Base-by-base conservation (phyloP, 2,888 invertebrate genomes). In the Malthinus flaveolus region DNA sequence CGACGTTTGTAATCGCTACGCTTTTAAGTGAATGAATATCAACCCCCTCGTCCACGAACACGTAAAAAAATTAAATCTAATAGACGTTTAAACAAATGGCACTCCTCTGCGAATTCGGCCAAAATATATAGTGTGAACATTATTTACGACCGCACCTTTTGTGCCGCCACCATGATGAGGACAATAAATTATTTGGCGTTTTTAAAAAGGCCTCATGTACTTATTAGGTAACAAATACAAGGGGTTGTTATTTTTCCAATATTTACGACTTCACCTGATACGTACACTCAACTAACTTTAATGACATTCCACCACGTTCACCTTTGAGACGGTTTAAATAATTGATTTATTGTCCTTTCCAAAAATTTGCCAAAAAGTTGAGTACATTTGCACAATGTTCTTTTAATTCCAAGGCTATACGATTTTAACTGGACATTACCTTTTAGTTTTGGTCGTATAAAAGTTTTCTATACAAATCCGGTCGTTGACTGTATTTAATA, bases 141-240 rank as follows among this genome's bases (percentile, higher is more conserved):
- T 74, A 76, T 73, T 76, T 75, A 75, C 71, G 71, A 73, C 74
- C 76, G 70, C 76, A 76, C 76, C 76, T 78, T 75, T 75, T 75
- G 74, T 74, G 72, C 72, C 74, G 74, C 71, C 74, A 72, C 72
- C 73, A 70, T 75, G 73, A 73, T 73, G 74, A 73, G 70, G 67
- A 71, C 73, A 68, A 77, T 77, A 75, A 73, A 76, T 77, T 73
- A 76, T 70, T 73, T 70, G 67, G 62, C 68, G 68, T 72, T 71
- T 68, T 66, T 64, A 68, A 65, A 67, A 66, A 64, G 9, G 60
- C 65, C 66, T 67, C 68, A 66, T 67, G 66, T 65, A 71, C 66
- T 68, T 69, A 70, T 70, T 67, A 68, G 63, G 66, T 67, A 69
- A 68, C 67, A 68, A 69, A 66, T 66, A 59, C 23, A 2, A 23